Evolutionary conservation across 2,113 vertebrate species (phyloP).

Genomic region (Forbesichthys agassizii): DNA sequence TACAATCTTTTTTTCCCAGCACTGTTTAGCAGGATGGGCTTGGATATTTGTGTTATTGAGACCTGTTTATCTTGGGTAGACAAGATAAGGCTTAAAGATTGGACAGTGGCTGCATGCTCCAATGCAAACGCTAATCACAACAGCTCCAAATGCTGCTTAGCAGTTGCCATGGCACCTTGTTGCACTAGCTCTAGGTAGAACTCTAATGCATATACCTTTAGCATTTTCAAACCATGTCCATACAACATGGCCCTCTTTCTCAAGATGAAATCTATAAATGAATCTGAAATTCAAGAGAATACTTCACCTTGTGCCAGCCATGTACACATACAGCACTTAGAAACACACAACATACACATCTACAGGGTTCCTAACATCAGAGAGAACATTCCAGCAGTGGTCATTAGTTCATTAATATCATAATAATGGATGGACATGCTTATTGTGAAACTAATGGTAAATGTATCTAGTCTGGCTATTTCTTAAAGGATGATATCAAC

Average conservation of each 20-base stretch:
- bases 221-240: constrained; percentile 81
- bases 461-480: constrained; percentile 64
- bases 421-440: constrained; percentile 68
- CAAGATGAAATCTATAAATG: constrained; percentile 81
- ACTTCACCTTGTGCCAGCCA: constrained; percentile 80
- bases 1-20: constrained; percentile 43
- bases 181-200: constrained; percentile 72
- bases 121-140: constrained; percentile 60
- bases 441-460: constrained; percentile 58
- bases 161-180: constrained; percentile 81
- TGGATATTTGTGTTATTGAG: constrained; percentile 40
- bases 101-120: constrained; percentile 60
- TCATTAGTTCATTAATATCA: constrained; percentile 60
- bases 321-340: constrained; percentile 73
- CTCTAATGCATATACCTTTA: constrained; percentile 78
- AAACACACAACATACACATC: constrained; percentile 72
- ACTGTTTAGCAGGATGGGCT: constrained; percentile 53
- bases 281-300: constrained; percentile 82
- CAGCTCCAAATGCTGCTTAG: constrained; percentile 66
- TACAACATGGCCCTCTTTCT: constrained; percentile 80
- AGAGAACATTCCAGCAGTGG: constrained; percentile 66
- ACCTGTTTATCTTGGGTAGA: constrained; percentile 59
- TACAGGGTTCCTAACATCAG: constrained; percentile 62
- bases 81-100: constrained; percentile 62
- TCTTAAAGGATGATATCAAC: constrained; percentile 55